Evolutionary conservation across 2,888 invertebrate genomes (phyloP), one percentile per base, ranked within the genome.

Genomic region (Epinotia bilunana): DNA sequence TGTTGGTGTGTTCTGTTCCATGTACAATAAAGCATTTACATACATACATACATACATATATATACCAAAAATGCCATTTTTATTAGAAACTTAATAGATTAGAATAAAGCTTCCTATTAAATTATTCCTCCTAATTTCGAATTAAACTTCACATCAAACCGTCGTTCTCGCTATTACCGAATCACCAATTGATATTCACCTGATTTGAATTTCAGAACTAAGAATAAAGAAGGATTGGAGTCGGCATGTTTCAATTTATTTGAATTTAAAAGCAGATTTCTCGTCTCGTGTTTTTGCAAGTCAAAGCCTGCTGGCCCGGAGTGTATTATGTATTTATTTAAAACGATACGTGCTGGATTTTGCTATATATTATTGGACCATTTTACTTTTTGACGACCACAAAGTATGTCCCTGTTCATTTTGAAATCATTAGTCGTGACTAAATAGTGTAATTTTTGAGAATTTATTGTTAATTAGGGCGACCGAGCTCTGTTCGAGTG

Each of bases 241-340:
- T 13, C 9, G 53, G 49, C 49, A 73, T 49, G 43, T 33, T 46
- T 39, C 46, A 18, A 3, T 33, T 7, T 46, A 70, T 74, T 70
- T 74, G 43, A 74, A 74, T 70, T 74, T 70, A 33, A 58, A 74
- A 74, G 63, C 18, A 64, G 70, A 13, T 74, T 69, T 74, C 73
- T 49, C 53, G 72, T 73, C 65, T 65, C 69, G 58, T 11, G 13
- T 9, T 64, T 74, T 64, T 58, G 74, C 49, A 65, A 78, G 78
- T 78, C 74, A 73, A 69, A 73, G 75, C 73, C 65, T 20, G 2
- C 11, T 28, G 64, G 57, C n/a, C 16, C n/a, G 28, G 46, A 58
- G 64, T 53, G 57, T 53, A 39, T 68, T 5, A 28, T 55, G 63
- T 79, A 78, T 77, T 4, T 28, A 60, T 65, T 39, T 53, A 39